A percentile compares a stretch with the other conserved stretches of the same genome.
These are phyloP conservation scores for Lindbergichthys nudifrons DNA, from an alignment of 2,797 vertebrate genomes.

Conservation along the genomic window DNA sequence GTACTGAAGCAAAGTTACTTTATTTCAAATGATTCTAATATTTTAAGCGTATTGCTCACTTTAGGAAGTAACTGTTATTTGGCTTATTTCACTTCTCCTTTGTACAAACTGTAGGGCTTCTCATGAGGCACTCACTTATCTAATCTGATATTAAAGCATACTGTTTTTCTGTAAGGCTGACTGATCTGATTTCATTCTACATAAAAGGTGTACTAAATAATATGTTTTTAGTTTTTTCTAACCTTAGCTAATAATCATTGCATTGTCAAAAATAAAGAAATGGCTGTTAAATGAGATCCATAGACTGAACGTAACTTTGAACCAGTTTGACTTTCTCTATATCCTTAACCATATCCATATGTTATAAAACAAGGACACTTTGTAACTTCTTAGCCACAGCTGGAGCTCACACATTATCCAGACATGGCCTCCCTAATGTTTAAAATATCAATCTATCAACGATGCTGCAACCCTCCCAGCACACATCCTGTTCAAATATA, in stretches of 20 bases:
- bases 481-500: neutral
- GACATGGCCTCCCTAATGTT: no score
- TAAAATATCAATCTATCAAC: neutral
- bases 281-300: neutral
- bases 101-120: neutral
- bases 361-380: neutral
- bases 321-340: neutral
- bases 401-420: neutral
- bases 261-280: neutral
- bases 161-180: slow-evolving; percentile 1
- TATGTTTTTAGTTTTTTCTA: neutral
- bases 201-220: neutral
- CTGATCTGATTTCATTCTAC: neutral
- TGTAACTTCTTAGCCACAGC: neutral
- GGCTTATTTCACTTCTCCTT: neutral
- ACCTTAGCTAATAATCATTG: neutral
- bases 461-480: neutral
- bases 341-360: no score
- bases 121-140: neutral
- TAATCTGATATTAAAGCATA: slow-evolving; percentile 19
- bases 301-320: neutral
- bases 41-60: neutral
- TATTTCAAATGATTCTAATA: neutral
- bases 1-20: neutral
- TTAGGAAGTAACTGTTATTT: neutral